Percentiles rank a stretch among this genome's conserved stretches.
phyloP scores from a whole-genome alignment of 2,113 vertebrate species.

The Myrmophylax atrothorax region DNA sequence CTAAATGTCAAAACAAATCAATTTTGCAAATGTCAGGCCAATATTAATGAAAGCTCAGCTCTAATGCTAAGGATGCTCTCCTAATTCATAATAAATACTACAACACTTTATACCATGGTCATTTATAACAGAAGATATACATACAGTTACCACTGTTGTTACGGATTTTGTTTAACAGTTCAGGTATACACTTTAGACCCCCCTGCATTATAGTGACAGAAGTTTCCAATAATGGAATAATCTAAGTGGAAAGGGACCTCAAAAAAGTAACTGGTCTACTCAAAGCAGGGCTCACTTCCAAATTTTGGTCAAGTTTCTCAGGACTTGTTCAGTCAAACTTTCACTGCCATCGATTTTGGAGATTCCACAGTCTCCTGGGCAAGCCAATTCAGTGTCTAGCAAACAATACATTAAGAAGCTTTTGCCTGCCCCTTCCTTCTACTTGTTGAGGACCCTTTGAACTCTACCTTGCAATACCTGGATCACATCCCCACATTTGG shows the following conservation, averaged over 20 bases:
- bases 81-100: conserved; percentile 54
- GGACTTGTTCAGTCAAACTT: not conserved
- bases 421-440: not conserved
- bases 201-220: not conserved
- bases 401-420: not conserved
- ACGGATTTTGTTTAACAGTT: not conserved
- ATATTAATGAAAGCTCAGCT: conserved; percentile 66
- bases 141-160: not conserved
- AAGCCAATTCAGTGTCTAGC: not conserved
- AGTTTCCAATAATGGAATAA: not conserved
- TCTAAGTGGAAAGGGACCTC: not conserved
- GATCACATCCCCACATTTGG: not conserved
- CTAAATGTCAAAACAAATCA: conserved; percentile 81
- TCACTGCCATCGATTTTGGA: not conserved
- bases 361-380: not conserved
- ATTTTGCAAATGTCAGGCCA: conserved; percentile 74
- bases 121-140: not conserved
- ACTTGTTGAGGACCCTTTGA: not conserved
- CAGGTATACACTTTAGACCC: not conserved
- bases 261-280: not conserved
- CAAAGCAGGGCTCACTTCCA: not conserved
- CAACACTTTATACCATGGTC: not conserved
- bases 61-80: conserved; percentile 9
- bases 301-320: not conserved
- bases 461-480: not conserved